Percentiles rank a stretch among this genome's conserved stretches.
Conservation (phyloP, 2,113 vertebrate genomes). For the Oreocharis arfaki region DNA sequence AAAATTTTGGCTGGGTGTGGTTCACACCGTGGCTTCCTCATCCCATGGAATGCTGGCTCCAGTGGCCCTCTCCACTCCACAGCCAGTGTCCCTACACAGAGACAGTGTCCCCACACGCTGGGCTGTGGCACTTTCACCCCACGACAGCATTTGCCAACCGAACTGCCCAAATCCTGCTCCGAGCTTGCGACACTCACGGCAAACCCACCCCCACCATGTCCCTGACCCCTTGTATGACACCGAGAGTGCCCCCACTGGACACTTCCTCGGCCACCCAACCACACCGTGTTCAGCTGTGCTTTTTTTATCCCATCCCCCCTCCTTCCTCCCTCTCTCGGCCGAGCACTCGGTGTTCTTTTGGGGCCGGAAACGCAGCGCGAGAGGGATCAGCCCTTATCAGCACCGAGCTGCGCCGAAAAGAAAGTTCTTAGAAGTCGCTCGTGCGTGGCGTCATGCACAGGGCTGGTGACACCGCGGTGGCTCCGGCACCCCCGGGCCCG, state of each 20-base stretch:
- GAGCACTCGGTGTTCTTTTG: slow-evolving; percentile 15
- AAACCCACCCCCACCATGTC: not conserved
- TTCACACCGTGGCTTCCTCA: accelerated
- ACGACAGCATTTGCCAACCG: not conserved
- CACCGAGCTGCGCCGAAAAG: not conserved
- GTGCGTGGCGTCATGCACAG: not conserved
- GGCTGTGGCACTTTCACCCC: not conserved
- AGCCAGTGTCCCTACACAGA: not conserved
- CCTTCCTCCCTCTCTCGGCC: not conserved
- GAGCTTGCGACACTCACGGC: accelerated
- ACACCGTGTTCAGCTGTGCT: not conserved
- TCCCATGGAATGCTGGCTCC: accelerated
- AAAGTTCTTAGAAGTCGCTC: slow-evolving; percentile 54
- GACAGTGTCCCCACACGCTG: accelerated
- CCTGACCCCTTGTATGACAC: accelerated
- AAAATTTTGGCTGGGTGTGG: not conserved
- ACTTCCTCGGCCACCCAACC: not conserved
- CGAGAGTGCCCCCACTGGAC: not conserved
- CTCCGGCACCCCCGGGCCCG: not conserved
- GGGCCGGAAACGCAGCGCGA: slow-evolving; percentile 2
- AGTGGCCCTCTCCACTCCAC: accelerated
- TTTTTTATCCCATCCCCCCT: not conserved
- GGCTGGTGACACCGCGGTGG: not conserved
- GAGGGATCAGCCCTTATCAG: slow-evolving; percentile 37
- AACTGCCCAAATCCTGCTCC: not conserved